Evolutionary conservation across 2,113 vertebrate species (phyloP).

Genomic region (Lichenostomus cassidix): DNA sequence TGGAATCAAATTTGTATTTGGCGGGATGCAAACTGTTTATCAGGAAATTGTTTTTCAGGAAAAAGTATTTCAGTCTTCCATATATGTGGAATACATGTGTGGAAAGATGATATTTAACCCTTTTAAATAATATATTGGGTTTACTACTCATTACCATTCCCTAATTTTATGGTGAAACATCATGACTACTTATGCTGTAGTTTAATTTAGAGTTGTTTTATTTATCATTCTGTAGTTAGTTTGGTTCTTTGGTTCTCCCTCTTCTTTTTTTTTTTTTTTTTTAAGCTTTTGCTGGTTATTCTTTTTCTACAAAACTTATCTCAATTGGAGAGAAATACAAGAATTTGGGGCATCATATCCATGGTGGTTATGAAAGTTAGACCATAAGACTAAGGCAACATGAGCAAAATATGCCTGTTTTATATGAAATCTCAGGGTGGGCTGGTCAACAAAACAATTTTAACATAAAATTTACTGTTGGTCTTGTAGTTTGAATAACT

Average conservation of each 20-base stretch:
- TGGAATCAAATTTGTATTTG: constrained; percentile 21
- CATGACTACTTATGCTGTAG: not conserved
- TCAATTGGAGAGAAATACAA: not conserved
- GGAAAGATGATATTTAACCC: not conserved
- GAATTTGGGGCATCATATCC: not conserved
- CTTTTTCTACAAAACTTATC: not conserved
- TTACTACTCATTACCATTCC: not conserved
- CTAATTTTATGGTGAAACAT: not conserved
- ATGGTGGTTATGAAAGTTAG: not conserved
- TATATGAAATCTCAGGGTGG: not conserved
- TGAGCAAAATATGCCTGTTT: not conserved
- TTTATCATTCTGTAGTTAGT: too few relatives aligned
- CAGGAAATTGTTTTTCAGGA: too few relatives aligned
- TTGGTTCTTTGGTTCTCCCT: not conserved
- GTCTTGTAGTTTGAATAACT: not conserved
- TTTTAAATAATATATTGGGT: not conserved
- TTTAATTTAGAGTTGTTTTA: too few relatives aligned
- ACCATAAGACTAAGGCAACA: not conserved
- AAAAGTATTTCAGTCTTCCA: constrained; percentile 31
- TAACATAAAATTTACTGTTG: not conserved
- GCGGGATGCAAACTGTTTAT: constrained; percentile 23
- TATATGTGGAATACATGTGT: not conserved
- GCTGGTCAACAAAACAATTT: not conserved
- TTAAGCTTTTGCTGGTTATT: not conserved
- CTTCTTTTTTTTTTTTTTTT: not conserved